Conservation (phyloP, 2,888 invertebrate genomes). For the Dryocosmus kuriphilus region DNA sequence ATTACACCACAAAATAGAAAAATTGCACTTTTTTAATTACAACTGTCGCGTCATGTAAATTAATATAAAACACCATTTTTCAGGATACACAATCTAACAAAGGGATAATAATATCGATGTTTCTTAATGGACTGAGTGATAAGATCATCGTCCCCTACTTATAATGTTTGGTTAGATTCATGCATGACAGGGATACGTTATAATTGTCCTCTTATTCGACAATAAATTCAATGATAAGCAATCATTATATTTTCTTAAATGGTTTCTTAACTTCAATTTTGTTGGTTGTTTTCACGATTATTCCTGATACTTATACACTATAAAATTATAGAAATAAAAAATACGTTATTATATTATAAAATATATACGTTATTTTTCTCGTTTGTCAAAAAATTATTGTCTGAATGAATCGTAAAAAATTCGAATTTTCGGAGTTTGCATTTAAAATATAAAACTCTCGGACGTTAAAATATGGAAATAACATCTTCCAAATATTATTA, state of each 20-base stretch:
- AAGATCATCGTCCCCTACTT: conserved; percentile 19
- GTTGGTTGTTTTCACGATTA: neutral
- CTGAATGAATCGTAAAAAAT: too few species aligned
- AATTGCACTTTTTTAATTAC: conserved; percentile 37
- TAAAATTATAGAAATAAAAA: too few species aligned
- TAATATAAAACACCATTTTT: conserved; percentile 42
- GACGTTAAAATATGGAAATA: too few species aligned
- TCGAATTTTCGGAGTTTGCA: too few species aligned
- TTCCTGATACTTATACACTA: neutral
- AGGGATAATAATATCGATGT: conserved; percentile 27
- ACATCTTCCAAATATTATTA: too few species aligned
- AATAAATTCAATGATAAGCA: conserved; percentile 39
- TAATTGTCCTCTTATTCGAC: conserved; percentile 20
- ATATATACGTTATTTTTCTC: too few species aligned
- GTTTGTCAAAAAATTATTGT: too few species aligned
- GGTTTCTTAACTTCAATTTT: neutral
- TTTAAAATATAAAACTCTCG: too few species aligned
- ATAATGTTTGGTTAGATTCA: neutral
- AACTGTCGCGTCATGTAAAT: conserved; percentile 27
- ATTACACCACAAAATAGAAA: conserved; percentile 5
- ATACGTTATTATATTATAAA: too few species aligned
- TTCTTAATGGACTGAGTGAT: conserved; percentile 39
- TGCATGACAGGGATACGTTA: conserved; percentile 7
- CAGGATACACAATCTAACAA: conserved; percentile 29
- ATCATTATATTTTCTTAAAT: neutral